Evolutionary conservation across 2,888 invertebrate genomes (phyloP), one percentile per base, ranked within the genome.

Genomic region (Geophilus truncorum): DNA sequence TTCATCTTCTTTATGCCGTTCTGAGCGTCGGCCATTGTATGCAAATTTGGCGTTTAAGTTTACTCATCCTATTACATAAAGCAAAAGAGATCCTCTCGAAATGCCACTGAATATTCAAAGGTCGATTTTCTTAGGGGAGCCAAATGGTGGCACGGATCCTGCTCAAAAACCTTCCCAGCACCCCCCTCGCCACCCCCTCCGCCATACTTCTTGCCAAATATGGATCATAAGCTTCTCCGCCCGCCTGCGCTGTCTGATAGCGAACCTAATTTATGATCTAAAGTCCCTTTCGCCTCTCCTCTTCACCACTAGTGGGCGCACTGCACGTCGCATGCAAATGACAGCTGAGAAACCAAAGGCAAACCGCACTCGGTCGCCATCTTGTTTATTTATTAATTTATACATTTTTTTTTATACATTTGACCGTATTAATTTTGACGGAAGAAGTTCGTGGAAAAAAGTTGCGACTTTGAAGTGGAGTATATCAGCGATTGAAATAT

Each of bases 51-150:
- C 40, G 78, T 78, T 78, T 78, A 78, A 78, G 18, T 34, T 78
- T n/a, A 78, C 78, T 78, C 78, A 78, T 78, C 78, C 32, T 78
- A 78, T 78, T 78, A 78, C 78, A 78, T 32, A 36, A 40, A 62
- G 57, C 21, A 62, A 62, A 62, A 62, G 57, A 62, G 57, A 62
- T 62, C 57, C 57, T 62, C 57, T 62, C 78, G 21, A 78, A 78
- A 78, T 36, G 78, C 34, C 78, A 36, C 78, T 78, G 78, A 78
- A 78, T 78, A 78, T 78, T 78, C 78, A 78, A 78, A 78, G 36
- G 32, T 34, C 40, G 78, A 36, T 36, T 62, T 62, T 78, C 78
- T 78, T n/a, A 10, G 78, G 78, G 57, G 57, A 62, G 57, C 21
- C 21, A 62, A 62, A 40, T 40, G 21, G 57, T 62, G 57, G 57